A percentile compares a stretch with the other conserved stretches of the same genome.
phyloP scores from a whole-genome alignment of 2,113 vertebrate genomes.

The Corythornis vintsioides region DNA sequence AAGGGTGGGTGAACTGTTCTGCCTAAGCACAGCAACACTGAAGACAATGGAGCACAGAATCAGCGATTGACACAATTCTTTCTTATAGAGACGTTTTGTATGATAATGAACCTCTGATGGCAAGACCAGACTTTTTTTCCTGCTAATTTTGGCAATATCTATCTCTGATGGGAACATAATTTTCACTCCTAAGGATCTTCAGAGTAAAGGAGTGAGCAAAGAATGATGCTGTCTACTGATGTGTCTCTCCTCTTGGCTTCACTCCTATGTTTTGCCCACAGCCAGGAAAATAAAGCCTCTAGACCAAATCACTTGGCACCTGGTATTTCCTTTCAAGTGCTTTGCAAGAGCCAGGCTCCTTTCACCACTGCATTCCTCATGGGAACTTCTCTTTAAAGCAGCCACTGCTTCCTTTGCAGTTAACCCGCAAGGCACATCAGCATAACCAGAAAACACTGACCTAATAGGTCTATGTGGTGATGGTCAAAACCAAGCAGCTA shows the following conservation, averaged over 20 bases:
- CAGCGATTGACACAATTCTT: background rate
- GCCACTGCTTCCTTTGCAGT: conserved; percentile 58
- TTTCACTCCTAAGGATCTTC: conserved; percentile 50
- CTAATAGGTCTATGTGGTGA: background rate
- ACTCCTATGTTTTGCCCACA: conserved; percentile 17
- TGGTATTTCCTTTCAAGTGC: conserved; percentile 66
- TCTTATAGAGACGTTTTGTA: conserved; percentile 44
- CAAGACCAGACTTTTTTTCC: conserved; percentile 38
- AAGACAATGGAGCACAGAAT: conserved; percentile 36
- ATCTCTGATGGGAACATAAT: background rate
- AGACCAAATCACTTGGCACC: conserved; percentile 63
- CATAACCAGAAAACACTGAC: background rate
- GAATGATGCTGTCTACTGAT: background rate
- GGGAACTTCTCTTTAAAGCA: conserved; percentile 48
- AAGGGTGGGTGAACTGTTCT: conserved; percentile 20
- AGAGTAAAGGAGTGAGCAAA: conserved; percentile 12
- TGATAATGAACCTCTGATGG: conserved; percentile 51
- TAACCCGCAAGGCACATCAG: conserved; percentile 28
- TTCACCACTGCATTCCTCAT: conserved; percentile 37
- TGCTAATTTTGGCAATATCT: conserved; percentile 34
- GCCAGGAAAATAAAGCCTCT: conserved; percentile 58
- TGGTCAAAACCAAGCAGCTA: background rate
- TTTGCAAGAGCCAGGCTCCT: conserved; percentile 42
- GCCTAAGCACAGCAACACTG: background rate
- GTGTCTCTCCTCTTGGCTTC: conserved; percentile 18